phyloP scores from a whole-genome alignment of 1,140 invertebrate genomes.

The Pectinophora gossypiella region DNA sequence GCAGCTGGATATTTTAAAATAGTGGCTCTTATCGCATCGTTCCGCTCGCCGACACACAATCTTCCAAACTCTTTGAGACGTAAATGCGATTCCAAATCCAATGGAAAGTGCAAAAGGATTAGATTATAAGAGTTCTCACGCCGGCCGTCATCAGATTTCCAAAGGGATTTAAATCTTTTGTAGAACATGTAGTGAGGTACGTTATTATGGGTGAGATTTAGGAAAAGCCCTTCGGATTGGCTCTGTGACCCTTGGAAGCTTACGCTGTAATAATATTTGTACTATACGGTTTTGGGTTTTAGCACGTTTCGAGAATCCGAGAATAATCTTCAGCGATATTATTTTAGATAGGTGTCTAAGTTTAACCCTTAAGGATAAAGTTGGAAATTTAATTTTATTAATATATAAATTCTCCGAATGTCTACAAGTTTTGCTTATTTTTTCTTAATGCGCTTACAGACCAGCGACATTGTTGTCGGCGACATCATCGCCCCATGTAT shows the following conservation, averaged over 20 bases:
- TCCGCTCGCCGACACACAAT: slow-evolving; percentile 28
- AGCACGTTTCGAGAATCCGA: not conserved
- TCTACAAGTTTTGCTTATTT: no score
- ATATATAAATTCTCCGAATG: no score
- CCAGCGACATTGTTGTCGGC: no score
- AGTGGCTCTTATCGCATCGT: slow-evolving; percentile 23
- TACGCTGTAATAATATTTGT: slow-evolving; percentile 31
- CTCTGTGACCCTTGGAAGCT: slow-evolving; percentile 16
- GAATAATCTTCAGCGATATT: not conserved
- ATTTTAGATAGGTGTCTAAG: not conserved
- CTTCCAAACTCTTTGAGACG: slow-evolving; percentile 32
- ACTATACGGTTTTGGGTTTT: not conserved
- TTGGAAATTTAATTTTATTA: no score
- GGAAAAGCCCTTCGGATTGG: slow-evolving; percentile 19
- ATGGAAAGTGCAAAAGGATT: slow-evolving; percentile 46
- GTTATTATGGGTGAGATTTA: slow-evolving; percentile 13
- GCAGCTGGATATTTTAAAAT: not conserved
- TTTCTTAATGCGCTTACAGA: no score
- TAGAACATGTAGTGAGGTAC: slow-evolving; percentile 7
- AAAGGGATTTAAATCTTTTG: slow-evolving; percentile 33
- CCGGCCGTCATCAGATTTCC: slow-evolving; percentile 18
- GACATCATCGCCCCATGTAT: no score
- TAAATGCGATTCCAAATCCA: slow-evolving; percentile 43
- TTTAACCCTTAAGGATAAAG: not conserved
- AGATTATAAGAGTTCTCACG: slow-evolving; percentile 22